phyloP scores from a whole-genome alignment of 2,888 invertebrate genomes.

The Pandemis corylana region DNA sequence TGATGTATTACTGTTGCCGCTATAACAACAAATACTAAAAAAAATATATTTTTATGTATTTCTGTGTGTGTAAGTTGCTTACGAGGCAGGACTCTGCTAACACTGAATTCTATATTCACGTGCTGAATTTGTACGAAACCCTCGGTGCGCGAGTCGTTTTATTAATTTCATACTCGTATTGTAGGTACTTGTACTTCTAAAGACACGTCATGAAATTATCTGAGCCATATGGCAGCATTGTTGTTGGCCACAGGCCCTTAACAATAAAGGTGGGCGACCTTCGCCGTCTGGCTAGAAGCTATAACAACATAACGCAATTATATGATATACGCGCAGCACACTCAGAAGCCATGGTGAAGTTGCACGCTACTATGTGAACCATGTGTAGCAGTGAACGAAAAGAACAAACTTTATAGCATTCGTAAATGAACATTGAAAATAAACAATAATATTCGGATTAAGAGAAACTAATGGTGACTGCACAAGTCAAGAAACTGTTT shows the following conservation, averaged over 20 bases:
- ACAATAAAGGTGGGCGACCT: conserved; percentile 40
- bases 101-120: too few relatives aligned
- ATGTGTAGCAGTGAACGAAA: neutral
- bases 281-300: conserved; percentile 22
- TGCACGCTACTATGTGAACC: neutral
- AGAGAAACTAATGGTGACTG: too few relatives aligned
- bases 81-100: too few relatives aligned
- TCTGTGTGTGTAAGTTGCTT: too few relatives aligned
- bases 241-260: conserved; percentile 31
- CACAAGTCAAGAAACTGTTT: too few relatives aligned
- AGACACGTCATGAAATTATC: conserved; percentile 1
- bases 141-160: too few relatives aligned
- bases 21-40: too few relatives aligned
- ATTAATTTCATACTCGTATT: neutral
- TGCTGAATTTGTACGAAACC: too few relatives aligned
- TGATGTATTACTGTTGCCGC: too few relatives aligned
- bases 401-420: too few relatives aligned
- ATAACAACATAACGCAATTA: neutral
- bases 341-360: neutral
- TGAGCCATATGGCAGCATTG: conserved; percentile 16
- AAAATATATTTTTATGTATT: too few relatives aligned
- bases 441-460: too few relatives aligned
- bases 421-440: neutral
- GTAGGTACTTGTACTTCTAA: neutral
- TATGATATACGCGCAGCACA: neutral